phyloP scores from a whole-genome alignment of 2,888 invertebrate genomes.

The Gnatocerus cornutus region DNA sequence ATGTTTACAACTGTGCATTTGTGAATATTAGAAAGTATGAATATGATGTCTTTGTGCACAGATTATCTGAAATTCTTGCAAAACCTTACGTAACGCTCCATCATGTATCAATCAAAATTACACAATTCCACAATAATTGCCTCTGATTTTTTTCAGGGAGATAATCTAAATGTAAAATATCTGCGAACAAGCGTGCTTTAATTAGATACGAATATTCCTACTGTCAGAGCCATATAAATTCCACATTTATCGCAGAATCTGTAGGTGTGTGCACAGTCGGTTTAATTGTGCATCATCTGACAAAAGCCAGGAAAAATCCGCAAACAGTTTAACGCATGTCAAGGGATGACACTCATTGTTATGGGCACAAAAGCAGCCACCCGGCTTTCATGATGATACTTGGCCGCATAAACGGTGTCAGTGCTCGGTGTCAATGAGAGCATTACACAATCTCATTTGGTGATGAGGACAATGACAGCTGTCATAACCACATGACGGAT shows the following conservation, averaged over 20 bases:
- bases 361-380: slow-evolving; percentile 56
- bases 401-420: slow-evolving; percentile 56
- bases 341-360: slow-evolving; percentile 66
- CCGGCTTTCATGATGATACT: slow-evolving; percentile 54
- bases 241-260: slow-evolving; percentile 41
- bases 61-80: too few relatives aligned
- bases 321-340: slow-evolving; percentile 68
- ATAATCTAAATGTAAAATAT: too few relatives aligned
- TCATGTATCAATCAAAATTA: too few relatives aligned
- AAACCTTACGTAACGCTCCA: too few relatives aligned
- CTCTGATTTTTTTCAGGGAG: too few relatives aligned
- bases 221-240: slow-evolving; percentile 47
- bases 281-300: slow-evolving; percentile 29
- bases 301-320: slow-evolving; percentile 50
- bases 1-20: too few relatives aligned
- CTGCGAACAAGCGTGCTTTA: too few relatives aligned
- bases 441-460: slow-evolving; percentile 63
- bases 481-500: slow-evolving; percentile 68
- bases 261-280: slow-evolving; percentile 41
- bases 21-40: too few relatives aligned
- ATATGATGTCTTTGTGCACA: too few relatives aligned
- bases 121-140: too few relatives aligned
- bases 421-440: slow-evolving; percentile 57
- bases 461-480: slow-evolving; percentile 62
- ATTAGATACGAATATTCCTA: slow-evolving; percentile 5